Evolutionary conservation across 2,113 vertebrate genomes (phyloP), one percentile per base, ranked within the genome.

Genomic region (Lepisosteus osseus): DNA sequence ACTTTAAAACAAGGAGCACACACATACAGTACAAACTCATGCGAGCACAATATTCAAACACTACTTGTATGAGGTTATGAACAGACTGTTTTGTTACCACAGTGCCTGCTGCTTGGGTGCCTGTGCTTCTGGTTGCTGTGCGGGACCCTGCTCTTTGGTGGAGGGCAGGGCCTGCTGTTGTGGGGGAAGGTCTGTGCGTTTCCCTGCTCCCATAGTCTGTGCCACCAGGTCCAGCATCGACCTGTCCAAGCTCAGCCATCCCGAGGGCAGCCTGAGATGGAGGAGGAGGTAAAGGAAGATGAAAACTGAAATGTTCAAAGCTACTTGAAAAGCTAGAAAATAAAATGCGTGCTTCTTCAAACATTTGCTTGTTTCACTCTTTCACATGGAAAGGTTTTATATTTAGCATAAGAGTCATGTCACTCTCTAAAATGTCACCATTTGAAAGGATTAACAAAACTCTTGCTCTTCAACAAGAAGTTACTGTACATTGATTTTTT

Each of bases 201-300:
- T 84, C n/a, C 86, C 92, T 4, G 83, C 86, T 61, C 93, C 91
- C 2, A 98, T 87, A 0, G 93, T 95, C 85, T 95, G 95, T 9
- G 93, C 94, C 71, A 99, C 85, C 1, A 95, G 85, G 74, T 94
- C 94, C 57, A 98, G 90, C 54, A 98, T 79, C 0, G 96, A 95
- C 42, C 87, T 86, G 74, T 99, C 96, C 84, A 97, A 85, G 70
- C 92, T 92, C 14, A 99, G 90, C 97, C 97, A 99, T 15, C 95
- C 94, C 0, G 96, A 98, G 0, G 97, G 97, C 9, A 95, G 78
- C 82, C 97, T 99, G 80, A 40, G 67, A 56, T 41, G 72, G 12
- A 64, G 17, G 44, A 61, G 65, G 66, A 42, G 6, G 72, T 42
- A 51, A 68, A 12, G 56, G 51, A 65, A 54, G 29, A 29, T 29